These are phyloP conservation scores for Acanthopleura granulata DNA, from an alignment of 2,888 invertebrate genomes.

Conservation along the genomic window DNA sequence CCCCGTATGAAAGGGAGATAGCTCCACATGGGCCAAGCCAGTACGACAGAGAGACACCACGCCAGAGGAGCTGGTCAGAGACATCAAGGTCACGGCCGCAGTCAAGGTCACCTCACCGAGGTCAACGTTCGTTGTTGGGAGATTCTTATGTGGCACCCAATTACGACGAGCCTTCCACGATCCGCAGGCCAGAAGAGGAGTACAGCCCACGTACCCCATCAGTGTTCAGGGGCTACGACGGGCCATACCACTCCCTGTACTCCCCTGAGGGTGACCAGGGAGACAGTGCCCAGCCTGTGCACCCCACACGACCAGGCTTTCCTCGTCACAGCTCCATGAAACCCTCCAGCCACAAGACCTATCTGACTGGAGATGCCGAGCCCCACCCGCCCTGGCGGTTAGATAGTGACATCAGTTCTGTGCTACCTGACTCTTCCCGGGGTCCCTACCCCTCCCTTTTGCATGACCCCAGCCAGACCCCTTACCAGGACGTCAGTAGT, in stretches of 20 bases:
- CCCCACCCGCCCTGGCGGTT: slow-evolving; percentile 38
- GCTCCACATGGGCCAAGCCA: background rate
- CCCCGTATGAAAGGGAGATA: background rate
- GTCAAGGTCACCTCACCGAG: background rate
- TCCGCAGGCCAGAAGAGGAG: background rate
- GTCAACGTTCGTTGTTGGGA: background rate
- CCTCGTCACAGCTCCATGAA: slow-evolving; percentile 62
- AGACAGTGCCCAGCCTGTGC: background rate
- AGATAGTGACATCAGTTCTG: slow-evolving; percentile 56
- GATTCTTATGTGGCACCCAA: background rate
- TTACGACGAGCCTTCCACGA: too few species aligned
- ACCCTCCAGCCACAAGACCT: slow-evolving; percentile 34
- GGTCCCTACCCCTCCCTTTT: slow-evolving; percentile 24
- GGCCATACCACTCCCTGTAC: slow-evolving; percentile 39
- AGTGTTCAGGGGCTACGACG: slow-evolving; percentile 30
- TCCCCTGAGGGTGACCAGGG: slow-evolving; percentile 49
- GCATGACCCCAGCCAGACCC: slow-evolving; percentile 22
- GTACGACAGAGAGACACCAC: background rate
- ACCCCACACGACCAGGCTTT: slow-evolving; percentile 38
- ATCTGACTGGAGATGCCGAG: slow-evolving; percentile 24
- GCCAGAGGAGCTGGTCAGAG: background rate
- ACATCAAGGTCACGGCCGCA: background rate
- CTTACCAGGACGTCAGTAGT: slow-evolving; percentile 5
- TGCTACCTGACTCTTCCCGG: slow-evolving; percentile 44
- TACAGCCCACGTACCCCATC: background rate